phyloP scores from a whole-genome alignment of 1,140 invertebrate genomes.

The Zaprionus ghesquierei region DNA sequence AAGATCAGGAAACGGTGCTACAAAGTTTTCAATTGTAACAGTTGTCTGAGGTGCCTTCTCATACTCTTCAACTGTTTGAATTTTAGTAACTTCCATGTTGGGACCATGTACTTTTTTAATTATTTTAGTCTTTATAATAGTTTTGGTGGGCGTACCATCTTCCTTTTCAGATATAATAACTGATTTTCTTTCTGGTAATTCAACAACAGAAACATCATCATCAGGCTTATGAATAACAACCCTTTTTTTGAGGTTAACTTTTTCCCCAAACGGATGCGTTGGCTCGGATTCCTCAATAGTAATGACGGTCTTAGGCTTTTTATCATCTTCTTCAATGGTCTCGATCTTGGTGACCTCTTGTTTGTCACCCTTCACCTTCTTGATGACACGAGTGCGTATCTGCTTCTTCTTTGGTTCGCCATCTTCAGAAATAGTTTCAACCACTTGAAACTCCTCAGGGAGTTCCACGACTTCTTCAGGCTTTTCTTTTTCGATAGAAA shows the following conservation, averaged over 20 bases:
- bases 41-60: constrained; percentile 81
- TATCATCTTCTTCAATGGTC: constrained; percentile 82
- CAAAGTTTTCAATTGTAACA: constrained; percentile 75
- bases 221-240: constrained; percentile 60
- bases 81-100: constrained; percentile 83
- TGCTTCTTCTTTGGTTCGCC: constrained; percentile 54
- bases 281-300: constrained; percentile 63
- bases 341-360: constrained; percentile 82
- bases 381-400: constrained; percentile 73
- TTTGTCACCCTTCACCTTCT: constrained; percentile 79
- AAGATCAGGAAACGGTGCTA: constrained; percentile 65
- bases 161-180: constrained; percentile 74
- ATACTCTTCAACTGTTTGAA: constrained; percentile 82
- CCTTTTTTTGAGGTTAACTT: constrained; percentile 55
- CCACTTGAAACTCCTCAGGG: constrained; percentile 51
- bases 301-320: constrained; percentile 77
- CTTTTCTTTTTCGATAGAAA: constrained; percentile 29
- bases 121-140: constrained; percentile 83
- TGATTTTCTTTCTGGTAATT: constrained; percentile 71
- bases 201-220: constrained; percentile 62
- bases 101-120: constrained; percentile 81
- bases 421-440: constrained; percentile 43
- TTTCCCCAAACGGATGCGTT: constrained; percentile 35
- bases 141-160: constrained; percentile 80
- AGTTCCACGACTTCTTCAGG: constrained; percentile 46